Evolutionary conservation across 2,113 vertebrate species (phyloP).

Genomic region (Loxodonta africana): DNA sequence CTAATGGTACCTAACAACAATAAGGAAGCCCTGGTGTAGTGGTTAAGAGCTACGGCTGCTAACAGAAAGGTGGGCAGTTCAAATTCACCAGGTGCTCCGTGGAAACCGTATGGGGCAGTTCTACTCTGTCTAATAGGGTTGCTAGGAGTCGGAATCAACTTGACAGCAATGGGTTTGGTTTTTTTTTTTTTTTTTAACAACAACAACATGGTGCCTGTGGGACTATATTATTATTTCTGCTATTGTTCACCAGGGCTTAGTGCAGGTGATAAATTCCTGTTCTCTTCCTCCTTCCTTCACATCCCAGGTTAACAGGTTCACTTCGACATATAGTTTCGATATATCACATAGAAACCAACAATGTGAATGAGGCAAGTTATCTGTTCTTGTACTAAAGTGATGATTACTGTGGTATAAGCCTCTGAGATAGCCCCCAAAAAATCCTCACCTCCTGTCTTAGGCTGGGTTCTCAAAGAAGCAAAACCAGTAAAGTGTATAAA

Average conservation of each 20-base stretch:
- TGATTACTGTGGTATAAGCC: neutral
- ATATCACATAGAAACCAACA: neutral
- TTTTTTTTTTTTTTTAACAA: neutral
- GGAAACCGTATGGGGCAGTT: no score
- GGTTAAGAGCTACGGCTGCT: no score
- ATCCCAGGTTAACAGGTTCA: neutral
- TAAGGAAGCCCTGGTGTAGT: no score
- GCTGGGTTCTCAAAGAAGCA: no score
- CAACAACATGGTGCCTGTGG: neutral
- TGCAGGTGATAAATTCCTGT: neutral
- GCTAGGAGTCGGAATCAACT: no score
- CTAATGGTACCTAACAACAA: neutral
- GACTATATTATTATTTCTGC: fast-evolving
- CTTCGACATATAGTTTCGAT: neutral
- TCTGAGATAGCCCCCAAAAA: neutral
- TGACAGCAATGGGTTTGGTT: no score
- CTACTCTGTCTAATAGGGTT: no score
- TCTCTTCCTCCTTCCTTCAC: neutral
- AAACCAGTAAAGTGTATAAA: no score
- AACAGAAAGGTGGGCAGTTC: no score
- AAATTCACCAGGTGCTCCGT: no score
- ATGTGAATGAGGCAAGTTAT: neutral
- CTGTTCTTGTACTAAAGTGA: neutral
- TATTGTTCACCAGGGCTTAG: fast-evolving
- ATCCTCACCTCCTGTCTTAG: neutral